Percentiles rank a stretch among this genome's conserved stretches.
Conservation (phyloP, 2,888 invertebrate species). For the Endomychus coccineus region DNA sequence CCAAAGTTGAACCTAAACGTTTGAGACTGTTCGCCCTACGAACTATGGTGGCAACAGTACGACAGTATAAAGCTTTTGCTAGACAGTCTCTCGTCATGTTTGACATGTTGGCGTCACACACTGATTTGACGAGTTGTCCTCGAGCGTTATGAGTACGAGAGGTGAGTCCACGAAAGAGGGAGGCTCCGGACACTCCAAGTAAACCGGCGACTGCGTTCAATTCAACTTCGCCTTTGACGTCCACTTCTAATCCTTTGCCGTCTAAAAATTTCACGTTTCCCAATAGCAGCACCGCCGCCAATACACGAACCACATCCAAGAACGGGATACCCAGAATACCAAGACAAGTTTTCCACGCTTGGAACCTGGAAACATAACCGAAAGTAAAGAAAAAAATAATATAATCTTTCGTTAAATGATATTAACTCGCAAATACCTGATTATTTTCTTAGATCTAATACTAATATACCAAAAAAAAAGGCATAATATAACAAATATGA, state of each 20-base stretch:
- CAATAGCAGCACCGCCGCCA: conserved; percentile 82
- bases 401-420: no score
- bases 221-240: conserved; percentile 75
- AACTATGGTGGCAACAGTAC: conserved; percentile 90
- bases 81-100: conserved; percentile 83
- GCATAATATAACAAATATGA: no score
- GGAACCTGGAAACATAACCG: conserved; percentile 64
- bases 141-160: conserved; percentile 72
- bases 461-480: no score
- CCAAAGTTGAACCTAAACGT: conserved; percentile 71
- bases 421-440: no score
- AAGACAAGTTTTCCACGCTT: conserved; percentile 86
- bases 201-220: conserved; percentile 79
- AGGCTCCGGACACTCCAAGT: conserved; percentile 67
- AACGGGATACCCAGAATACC: conserved; percentile 90
- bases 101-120: conserved; percentile 79
- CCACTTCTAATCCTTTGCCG: conserved; percentile 66
- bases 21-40: conserved; percentile 87
- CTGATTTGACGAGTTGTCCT: conserved; percentile 71
- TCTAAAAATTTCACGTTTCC: conserved; percentile 89
- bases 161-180: conserved; percentile 74
- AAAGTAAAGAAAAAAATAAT: no score
- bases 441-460: no score
- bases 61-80: conserved; percentile 87
- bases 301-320: conserved; percentile 83